A percentile compares a stretch with the other conserved stretches of the same genome.
phyloP scores from a whole-genome alignment of 1,140 invertebrate species.

The Hyposmocoma kahamanoa region DNA sequence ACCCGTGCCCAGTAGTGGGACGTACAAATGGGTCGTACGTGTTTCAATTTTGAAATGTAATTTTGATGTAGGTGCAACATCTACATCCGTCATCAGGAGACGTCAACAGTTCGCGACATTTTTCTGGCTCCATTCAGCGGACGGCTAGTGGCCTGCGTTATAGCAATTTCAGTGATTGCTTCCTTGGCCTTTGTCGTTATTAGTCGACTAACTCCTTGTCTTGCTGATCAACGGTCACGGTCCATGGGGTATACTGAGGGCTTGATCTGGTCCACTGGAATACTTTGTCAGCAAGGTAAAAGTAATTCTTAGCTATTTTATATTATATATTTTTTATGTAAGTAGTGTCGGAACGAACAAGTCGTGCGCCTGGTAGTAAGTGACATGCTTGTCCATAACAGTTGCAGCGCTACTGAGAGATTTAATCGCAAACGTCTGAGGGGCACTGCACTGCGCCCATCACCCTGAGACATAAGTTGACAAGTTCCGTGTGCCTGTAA shows the following conservation, averaged over 20 bases:
- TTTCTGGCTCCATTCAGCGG: conserved; percentile 77
- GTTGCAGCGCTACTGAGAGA: no score
- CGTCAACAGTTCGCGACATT: conserved; percentile 76
- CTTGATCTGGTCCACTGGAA: conserved; percentile 75
- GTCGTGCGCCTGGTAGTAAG: no score
- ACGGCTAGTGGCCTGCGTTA: conserved; percentile 70
- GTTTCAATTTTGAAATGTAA: no score
- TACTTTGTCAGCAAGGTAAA: conserved; percentile 78
- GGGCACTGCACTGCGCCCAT: no score
- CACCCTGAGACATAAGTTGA: no score
- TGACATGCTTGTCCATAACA: no score
- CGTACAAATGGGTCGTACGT: no score
- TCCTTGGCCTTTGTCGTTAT: conserved; percentile 69
- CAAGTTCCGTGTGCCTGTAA: no score
- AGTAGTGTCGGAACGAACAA: no score
- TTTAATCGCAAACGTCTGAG: no score
- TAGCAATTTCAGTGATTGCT: conserved; percentile 67
- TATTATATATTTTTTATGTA: no score
- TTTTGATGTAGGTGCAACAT: conserved; percentile 74
- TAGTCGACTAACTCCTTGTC: conserved; percentile 37
- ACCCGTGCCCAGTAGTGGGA: no score
- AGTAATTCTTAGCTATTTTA: not conserved
- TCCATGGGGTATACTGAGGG: conserved; percentile 71
- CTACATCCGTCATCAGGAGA: conserved; percentile 77
- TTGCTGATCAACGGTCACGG: conserved; percentile 30